Base-by-base conservation (phyloP, 2,113 vertebrate genomes). In the Oenanthe oenanthe region DNA sequence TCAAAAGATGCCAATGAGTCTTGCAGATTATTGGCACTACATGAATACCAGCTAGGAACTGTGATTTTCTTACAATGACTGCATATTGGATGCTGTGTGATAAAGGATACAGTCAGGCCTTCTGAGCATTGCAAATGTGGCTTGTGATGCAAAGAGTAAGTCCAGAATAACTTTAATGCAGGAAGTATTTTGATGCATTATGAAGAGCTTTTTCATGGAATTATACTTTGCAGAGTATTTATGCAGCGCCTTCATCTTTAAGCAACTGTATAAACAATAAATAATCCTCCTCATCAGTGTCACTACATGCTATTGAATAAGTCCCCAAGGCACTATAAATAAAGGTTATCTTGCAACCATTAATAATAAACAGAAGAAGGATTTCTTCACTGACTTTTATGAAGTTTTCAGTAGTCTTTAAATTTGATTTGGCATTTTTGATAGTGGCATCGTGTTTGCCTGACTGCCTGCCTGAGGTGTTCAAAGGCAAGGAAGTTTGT, bases 261-360 rank as follows among this genome's bases (percentile, higher is more conserved):
- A 91, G 48, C 61, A 87, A 89, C n/a, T 78, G 57, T 79, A 15
- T 77, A 87, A 87, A 92, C 73, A 94, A 94, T 87, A 95, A 94
- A 93, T 85, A 94, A 89, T 94, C 48, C 38, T 92, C 38, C 86
- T 79, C 58, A 89, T 89, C 91, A 92, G 84, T 95, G 77, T 95
- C 81, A 91, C 78, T 89, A 61, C 40, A 79, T 89, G 29, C 53
- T 72, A 40, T 68, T 84, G 84, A 72, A 17, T 65, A 91, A 85
- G 77, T 85, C 93, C 54, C 36, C 13, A 61, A 61, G 74, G 77
- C 57, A 38, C 53, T 82, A 71, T 89, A 94, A 91, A 93, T 91
- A 88, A 88, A 82, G 24, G 47, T 92, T 95, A 76, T 89, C 73
- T 92, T 93, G 47, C 47, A 95, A 77, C 16, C 34, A 70, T 89